Conservation (phyloP, 2,113 vertebrate genomes). For the Elachura formosa region DNA sequence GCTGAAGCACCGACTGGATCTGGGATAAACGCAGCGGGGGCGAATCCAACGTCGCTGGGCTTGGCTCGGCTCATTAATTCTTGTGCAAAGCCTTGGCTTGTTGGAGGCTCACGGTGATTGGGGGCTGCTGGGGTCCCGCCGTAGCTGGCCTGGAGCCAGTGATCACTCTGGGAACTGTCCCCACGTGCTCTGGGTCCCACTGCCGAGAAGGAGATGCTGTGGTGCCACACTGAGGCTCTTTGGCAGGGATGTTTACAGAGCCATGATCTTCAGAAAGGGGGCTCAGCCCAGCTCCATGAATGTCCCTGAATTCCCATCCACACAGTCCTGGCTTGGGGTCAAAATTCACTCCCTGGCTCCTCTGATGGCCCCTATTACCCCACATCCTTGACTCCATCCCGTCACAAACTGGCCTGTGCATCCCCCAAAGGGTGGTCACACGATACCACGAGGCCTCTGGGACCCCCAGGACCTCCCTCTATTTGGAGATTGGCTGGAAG, state of each 20-base stretch:
- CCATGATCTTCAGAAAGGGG: fast-evolving
- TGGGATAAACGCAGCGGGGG: background rate
- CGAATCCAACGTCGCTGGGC: background rate
- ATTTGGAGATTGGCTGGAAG: background rate
- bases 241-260: fast-evolving
- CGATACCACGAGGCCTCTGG: background rate
- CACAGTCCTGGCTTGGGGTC: background rate
- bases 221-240: fast-evolving
- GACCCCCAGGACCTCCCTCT: background rate
- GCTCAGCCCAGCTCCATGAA: background rate
- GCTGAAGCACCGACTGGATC: background rate
- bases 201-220: background rate
- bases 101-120: fast-evolving
- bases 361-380: background rate
- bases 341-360: background rate
- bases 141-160: background rate
- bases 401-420: fast-evolving
- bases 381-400: background rate
- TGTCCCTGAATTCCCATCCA: too few relatives aligned
- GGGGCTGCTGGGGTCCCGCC: background rate
- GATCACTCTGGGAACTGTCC: background rate
- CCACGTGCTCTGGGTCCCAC: fast-evolving
- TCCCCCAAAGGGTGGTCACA: fast-evolving
- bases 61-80: background rate
- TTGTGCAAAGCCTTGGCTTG: background rate